Evolutionary conservation across 1,140 invertebrate genomes (phyloP).

Genomic region (Himalopsyche phryganea): DNA sequence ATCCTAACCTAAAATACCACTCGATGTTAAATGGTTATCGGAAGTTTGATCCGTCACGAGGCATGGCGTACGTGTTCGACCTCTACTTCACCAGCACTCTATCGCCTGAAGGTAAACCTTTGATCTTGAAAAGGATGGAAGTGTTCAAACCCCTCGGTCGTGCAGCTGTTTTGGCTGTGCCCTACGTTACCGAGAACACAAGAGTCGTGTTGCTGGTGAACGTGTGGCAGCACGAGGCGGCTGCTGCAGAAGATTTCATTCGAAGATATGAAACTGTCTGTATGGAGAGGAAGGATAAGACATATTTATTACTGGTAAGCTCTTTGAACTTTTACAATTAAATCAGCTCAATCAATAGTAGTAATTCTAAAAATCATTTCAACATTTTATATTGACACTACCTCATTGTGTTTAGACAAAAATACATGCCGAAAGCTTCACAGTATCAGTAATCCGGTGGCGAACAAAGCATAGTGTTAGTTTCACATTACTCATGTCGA

Average conservation of each 20-base stretch:
- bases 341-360: too few species aligned
- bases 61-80: constrained; percentile 86
- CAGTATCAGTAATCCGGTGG: too few species aligned
- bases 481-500: too few species aligned
- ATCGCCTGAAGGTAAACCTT: constrained; percentile 26
- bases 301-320: constrained; percentile 65
- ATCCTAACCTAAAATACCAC: constrained; percentile 54
- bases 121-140: constrained; percentile 43
- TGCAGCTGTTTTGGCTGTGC: constrained; percentile 80
- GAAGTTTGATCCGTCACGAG: constrained; percentile 81
- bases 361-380: too few species aligned
- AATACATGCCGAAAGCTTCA: too few species aligned
- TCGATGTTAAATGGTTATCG: constrained; percentile 75
- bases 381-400: too few species aligned
- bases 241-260: constrained; percentile 61
- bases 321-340: neutral
- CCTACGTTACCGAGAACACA: constrained; percentile 88
- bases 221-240: constrained; percentile 46
- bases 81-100: constrained; percentile 54
- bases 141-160: constrained; percentile 76
- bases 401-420: too few species aligned
- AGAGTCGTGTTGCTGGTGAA: constrained; percentile 73
- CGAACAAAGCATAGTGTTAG: too few species aligned
- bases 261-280: constrained; percentile 66
- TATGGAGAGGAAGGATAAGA: constrained; percentile 74